Conservation (phyloP, 2,888 invertebrate species). For the Griposia aprilina region DNA sequence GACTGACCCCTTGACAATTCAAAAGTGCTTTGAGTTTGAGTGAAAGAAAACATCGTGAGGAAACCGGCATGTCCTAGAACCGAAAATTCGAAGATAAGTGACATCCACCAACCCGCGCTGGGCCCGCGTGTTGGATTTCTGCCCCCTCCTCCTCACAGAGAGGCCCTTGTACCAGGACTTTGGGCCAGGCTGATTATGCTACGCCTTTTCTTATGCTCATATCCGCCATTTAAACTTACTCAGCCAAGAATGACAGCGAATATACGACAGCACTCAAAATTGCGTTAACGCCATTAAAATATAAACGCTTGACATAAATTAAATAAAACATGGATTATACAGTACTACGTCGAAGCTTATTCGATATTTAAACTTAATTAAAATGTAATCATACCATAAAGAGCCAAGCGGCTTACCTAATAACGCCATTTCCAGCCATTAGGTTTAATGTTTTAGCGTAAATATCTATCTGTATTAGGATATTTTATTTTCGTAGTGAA, state of each 20-base stretch:
- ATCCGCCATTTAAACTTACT: background rate
- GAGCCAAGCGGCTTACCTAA: slow-evolving; percentile 25
- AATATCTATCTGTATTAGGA: slow-evolving; percentile 55
- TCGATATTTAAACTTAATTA: slow-evolving; percentile 57
- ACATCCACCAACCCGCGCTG: no score
- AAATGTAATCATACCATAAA: slow-evolving; percentile 58
- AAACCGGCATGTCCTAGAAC: no score
- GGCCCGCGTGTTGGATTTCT: no score
- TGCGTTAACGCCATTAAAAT: slow-evolving; percentile 31
- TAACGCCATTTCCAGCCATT: slow-evolving; percentile 30
- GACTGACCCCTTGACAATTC: no score
- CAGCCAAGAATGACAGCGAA: background rate
- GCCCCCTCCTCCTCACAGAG: no score
- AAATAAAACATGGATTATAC: slow-evolving; percentile 34
- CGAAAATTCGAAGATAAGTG: no score
- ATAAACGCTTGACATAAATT: slow-evolving; percentile 36
- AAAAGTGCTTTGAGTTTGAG: no score
- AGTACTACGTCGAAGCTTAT: slow-evolving; percentile 28
- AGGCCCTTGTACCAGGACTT: no score
- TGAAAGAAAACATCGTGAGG: no score
- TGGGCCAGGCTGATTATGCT: background rate
- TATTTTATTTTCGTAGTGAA: slow-evolving; percentile 57
- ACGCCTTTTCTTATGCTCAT: background rate
- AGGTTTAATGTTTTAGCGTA: slow-evolving; percentile 46
- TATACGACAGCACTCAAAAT: slow-evolving; percentile 8